Conservation (phyloP, 2,888 invertebrate species). For the Eilema caniola region DNA sequence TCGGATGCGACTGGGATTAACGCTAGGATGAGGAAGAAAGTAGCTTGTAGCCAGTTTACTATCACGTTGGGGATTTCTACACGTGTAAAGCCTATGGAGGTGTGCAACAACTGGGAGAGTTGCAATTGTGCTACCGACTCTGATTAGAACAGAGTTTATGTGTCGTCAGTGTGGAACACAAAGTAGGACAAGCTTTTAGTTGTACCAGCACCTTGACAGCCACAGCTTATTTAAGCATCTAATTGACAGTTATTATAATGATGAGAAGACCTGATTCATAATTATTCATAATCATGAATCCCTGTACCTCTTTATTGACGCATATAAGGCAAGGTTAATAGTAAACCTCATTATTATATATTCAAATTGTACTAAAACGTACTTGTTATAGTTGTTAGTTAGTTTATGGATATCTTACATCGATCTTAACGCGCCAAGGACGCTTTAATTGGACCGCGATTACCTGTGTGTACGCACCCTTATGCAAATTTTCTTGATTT, state of each 20-base stretch:
- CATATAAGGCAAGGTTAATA: background rate
- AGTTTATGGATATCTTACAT: constrained; percentile 30
- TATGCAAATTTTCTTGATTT: constrained; percentile 26
- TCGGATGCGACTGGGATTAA: too few species aligned
- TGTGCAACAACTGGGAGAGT: too few species aligned
- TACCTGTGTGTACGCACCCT: constrained; percentile 27
- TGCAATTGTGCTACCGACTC: too few species aligned
- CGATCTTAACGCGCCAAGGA: constrained; percentile 45
- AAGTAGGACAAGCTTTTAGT: too few species aligned
- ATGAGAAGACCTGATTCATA: background rate
- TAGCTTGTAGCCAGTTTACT: too few species aligned
- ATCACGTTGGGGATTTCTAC: too few species aligned
- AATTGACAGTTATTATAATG: background rate
- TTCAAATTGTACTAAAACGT: constrained; percentile 3
- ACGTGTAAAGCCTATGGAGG: too few species aligned
- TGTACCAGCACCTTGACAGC: too few species aligned
- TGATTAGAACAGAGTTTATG: too few species aligned
- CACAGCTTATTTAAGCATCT: too few species aligned
- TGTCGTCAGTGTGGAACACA: too few species aligned
- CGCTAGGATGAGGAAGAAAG: too few species aligned
- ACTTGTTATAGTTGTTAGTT: constrained; percentile 8
- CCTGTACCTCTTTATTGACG: background rate
- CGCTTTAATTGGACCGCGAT: constrained; percentile 38
- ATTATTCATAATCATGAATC: background rate
- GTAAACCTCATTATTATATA: background rate